Conservation (phyloP, 2,888 invertebrate species). For the Acrobasis suavella region DNA sequence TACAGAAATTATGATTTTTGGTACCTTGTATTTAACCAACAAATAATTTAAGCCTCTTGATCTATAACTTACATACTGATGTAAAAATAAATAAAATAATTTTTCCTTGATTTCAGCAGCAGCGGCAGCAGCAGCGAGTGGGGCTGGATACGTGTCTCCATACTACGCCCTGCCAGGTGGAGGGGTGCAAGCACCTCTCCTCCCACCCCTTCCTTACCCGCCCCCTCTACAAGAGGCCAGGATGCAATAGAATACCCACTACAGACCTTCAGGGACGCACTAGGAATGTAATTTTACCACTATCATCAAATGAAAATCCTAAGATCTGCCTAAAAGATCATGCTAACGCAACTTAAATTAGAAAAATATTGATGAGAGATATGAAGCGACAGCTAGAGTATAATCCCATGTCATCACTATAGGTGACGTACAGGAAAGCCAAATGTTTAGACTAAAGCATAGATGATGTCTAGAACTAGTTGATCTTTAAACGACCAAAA, state of each 20-base stretch:
- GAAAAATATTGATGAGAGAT: conserved; percentile 11
- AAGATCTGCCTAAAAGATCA: conserved; percentile 11
- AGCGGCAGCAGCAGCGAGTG: conserved; percentile 79
- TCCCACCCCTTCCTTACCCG: conserved; percentile 85
- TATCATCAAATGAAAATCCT: conserved; percentile 8
- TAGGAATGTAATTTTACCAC: conserved; percentile 16
- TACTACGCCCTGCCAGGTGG: conserved; percentile 87
- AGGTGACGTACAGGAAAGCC: conserved; percentile 57
- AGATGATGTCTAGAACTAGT: conserved; percentile 49
- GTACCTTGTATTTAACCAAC: too few species aligned
- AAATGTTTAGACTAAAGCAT: conserved; percentile 58
- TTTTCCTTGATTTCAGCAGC: conserved; percentile 50
- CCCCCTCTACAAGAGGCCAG: conserved; percentile 89
- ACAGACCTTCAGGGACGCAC: conserved; percentile 15
- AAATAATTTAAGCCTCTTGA: too few species aligned
- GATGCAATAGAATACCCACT: conserved; percentile 82
- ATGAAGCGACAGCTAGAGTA: conserved; percentile 16
- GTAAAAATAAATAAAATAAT: not conserved
- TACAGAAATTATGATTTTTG: too few species aligned
- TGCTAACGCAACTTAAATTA: conserved; percentile 20
- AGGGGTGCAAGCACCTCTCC: conserved; percentile 82
- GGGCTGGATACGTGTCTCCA: conserved; percentile 88
- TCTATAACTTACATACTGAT: not conserved
- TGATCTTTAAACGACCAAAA: conserved; percentile 64
- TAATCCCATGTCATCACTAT: conserved; percentile 26